Base-by-base conservation (phyloP, 2,113 vertebrate genomes). In the Motacilla tschutschensis region DNA sequence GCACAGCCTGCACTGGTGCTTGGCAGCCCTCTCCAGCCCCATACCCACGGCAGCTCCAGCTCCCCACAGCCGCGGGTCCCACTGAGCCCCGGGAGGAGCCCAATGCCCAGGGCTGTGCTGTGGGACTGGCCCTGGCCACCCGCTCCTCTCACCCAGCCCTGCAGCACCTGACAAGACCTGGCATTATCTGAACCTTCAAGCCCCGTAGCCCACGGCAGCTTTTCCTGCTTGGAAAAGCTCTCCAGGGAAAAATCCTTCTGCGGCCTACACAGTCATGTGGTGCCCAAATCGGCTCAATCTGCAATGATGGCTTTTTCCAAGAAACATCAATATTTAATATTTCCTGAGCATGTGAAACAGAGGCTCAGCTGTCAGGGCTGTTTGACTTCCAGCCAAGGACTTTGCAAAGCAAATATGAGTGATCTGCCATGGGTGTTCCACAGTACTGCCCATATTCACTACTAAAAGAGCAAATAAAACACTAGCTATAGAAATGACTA, bases 301-400 rank as follows among this genome's bases (percentile, higher is more conserved):
- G 8, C 9, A 3, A 7, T 25, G 28, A 65, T 15, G 50, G n/a
- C 29, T 87, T 78, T 79, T 85, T 83, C 77, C 77, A 59, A 53
- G 63, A 87, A 80, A 65, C 21, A 72, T 55, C n/a, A 43, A 87
- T 80, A 87, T 67, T 83, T 92, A 80, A 80, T 28, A 59, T 38
- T 83, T 89, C 55, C 41, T 46, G 25, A 73, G 58, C 17, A 62
- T 24, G 44, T 12, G 67, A 85, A 93, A 87, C 54, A 93, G 65
- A 80, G 59, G 71, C 67, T 60, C 4, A 4, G 47, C 57, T 89
- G 77, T 81, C 47, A 53, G 8, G 41, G 54, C 47, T 62, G 35
- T 80, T 75, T 91, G 77, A 75, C 35, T 89, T 28, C n/a, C 43
- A 80, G 44, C 44, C 76, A 84, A 85, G n/a, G 55, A 83, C 55